Evolutionary conservation across 2,113 vertebrate genomes (phyloP), one percentile per base, ranked within the genome.

Genomic region (Oxyruncus cristatus): DNA sequence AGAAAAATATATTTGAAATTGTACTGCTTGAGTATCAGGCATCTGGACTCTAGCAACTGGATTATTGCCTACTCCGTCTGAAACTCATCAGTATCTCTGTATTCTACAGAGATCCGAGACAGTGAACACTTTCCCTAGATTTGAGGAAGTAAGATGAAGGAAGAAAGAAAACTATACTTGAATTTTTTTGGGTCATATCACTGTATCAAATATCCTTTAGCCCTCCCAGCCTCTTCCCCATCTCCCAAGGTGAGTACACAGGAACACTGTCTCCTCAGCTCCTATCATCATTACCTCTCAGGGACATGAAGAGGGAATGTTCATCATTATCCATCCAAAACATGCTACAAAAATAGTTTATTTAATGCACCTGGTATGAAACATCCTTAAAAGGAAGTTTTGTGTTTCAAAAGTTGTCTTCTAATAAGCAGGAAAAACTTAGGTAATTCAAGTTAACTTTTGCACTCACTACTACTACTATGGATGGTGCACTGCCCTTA

Each of bases 201-300:
- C 12, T 12, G 19, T 13, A 39, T 19, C 53, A 85, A 41, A 79
- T 12, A 55, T 9, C 21, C 28, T 85, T 56, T 66, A 68, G 4
- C 15, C 17, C 14, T 41, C n/a, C 32, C 44, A 67, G 5, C 39
- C 15, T 58, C 28, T 17, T 73, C 13, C 23, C 37, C 15, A 8
- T 46, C 16, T 89, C 52, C 42, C 22, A 61, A 39, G n/a, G 14
- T 2, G 0, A 1, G 11, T 20, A 14, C 0, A 0, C 39, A 49
- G 47, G 37, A 75, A 66, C 18, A 17, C 28, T 49, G 2, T 33
- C n/a, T 39, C 52, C 56, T 70, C 49, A 82, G 32, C 18, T 58
- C 32, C 63, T 59, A 27, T 5, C 63, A 55, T 11, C 13, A 23
- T 20, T 26, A 49, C 26, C 21, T 52, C 42, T 11, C 27, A 56